Evolutionary conservation across 2,113 vertebrate genomes (phyloP).

Genomic region (Ptilorrhoa leucosticta): DNA sequence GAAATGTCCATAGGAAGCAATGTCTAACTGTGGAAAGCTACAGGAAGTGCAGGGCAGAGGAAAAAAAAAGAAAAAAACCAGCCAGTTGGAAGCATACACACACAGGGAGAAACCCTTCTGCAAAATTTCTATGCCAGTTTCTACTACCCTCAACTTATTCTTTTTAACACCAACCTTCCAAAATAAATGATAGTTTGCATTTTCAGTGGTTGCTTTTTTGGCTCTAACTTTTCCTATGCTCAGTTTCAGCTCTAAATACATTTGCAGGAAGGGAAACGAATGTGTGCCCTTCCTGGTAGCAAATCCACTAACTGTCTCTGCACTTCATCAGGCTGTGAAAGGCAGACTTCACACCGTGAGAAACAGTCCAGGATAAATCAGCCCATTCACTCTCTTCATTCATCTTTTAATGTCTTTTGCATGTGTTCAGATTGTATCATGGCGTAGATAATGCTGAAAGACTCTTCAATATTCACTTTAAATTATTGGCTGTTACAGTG

Average conservation of each 20-base stretch:
- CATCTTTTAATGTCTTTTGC: constrained; percentile 19
- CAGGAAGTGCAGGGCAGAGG: not conserved
- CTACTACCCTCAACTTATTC: not conserved
- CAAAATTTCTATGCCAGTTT: not conserved
- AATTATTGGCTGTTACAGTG: not conserved
- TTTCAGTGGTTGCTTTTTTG: not conserved
- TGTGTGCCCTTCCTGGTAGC: constrained; percentile 16
- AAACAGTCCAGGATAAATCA: constrained; percentile 23
- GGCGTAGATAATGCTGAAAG: not conserved
- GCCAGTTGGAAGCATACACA: not conserved
- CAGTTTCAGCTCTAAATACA: not conserved
- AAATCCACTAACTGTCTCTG: constrained; percentile 34
- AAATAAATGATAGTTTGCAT: not conserved
- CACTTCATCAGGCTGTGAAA: constrained; percentile 45
- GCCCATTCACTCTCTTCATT: constrained; percentile 18
- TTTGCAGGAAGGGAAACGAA: not conserved
- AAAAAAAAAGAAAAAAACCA: not conserved
- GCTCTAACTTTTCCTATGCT: not conserved
- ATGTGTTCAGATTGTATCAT: not conserved
- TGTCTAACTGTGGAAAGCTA: not conserved
- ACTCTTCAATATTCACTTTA: not conserved
- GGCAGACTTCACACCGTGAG: constrained; percentile 5
- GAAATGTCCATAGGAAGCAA: not conserved
- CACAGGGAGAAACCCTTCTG: not conserved
- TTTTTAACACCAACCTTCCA: not conserved